phyloP scores from a whole-genome alignment of 2,113 vertebrate species.

The Ceratotherium simum region DNA sequence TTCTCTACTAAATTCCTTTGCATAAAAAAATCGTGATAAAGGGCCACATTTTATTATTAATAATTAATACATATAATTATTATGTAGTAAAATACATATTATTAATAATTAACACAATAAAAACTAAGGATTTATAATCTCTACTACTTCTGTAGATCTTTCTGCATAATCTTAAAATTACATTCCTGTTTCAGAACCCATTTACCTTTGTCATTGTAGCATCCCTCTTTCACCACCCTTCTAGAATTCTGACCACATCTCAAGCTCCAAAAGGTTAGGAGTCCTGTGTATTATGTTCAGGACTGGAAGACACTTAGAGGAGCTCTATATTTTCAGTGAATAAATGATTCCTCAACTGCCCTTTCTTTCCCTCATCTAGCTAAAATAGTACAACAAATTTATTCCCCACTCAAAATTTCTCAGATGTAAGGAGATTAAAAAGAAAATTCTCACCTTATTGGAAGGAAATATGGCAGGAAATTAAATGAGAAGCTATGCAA shows the following conservation, averaged over 20 bases:
- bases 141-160: not conserved
- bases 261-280: slow-evolving; percentile 8
- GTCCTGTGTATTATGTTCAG: not conserved
- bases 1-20: slow-evolving; percentile 38
- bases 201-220: slow-evolving; percentile 49
- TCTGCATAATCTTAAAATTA: slow-evolving; percentile 24
- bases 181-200: not conserved
- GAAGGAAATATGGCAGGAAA: slow-evolving; percentile 13
- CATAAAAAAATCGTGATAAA: not conserved
- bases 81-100: not conserved
- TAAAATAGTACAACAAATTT: slow-evolving; percentile 3
- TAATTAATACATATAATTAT: not conserved
- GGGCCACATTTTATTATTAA: not conserved
- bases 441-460: slow-evolving; percentile 39
- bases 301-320: not conserved
- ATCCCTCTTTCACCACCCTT: slow-evolving; percentile 24
- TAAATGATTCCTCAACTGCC: not conserved
- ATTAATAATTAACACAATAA: not conserved
- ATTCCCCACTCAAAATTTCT: slow-evolving; percentile 38
- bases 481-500: not conserved
- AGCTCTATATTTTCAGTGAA: slow-evolving; percentile 37
- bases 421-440: not conserved
- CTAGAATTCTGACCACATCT: slow-evolving; percentile 17
- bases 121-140: slow-evolving; percentile 33
- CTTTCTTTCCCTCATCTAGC: not conserved